Evolutionary conservation across 2,888 invertebrate species (phyloP).

Genomic region (Erebia ligea): DNA sequence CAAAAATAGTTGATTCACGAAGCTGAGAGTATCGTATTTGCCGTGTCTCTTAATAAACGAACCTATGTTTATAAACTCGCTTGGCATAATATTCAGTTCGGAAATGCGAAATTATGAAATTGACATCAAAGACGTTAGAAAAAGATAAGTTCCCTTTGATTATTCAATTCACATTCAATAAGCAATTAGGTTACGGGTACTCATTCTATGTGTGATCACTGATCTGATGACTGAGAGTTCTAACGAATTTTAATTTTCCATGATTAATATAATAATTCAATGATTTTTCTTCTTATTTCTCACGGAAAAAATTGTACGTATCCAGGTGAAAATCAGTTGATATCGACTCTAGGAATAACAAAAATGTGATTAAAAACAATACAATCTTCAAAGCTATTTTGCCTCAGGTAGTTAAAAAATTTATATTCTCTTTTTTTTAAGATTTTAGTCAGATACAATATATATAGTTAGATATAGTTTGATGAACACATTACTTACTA

Average conservation of each 20-base stretch:
- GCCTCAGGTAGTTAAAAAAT: no score
- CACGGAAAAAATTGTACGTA: no score
- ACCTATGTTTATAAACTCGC: neutral
- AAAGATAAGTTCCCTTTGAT: neutral
- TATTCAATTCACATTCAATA: slow-evolving; percentile 1
- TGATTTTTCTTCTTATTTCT: neutral
- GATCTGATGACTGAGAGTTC: neutral
- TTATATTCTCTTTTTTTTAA: no score
- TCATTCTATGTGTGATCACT: neutral
- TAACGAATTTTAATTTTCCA: neutral
- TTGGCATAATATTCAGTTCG: neutral
- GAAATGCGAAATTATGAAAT: neutral
- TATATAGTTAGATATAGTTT: no score
- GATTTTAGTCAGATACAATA: no score
- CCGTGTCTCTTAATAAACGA: neutral
- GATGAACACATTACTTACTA: no score
- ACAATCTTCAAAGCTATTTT: no score
- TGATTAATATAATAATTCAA: no score
- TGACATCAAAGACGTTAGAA: neutral
- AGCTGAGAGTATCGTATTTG: neutral
- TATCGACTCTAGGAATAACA: no score
- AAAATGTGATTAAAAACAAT: no score
- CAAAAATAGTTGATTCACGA: neutral
- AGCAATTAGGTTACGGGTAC: neutral
- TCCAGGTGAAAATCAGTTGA: no score